Percentiles rank a stretch among this genome's conserved stretches.
Evolutionary conservation across 2,888 invertebrate genomes (phyloP).

Genomic region (Macaria liturata): DNA sequence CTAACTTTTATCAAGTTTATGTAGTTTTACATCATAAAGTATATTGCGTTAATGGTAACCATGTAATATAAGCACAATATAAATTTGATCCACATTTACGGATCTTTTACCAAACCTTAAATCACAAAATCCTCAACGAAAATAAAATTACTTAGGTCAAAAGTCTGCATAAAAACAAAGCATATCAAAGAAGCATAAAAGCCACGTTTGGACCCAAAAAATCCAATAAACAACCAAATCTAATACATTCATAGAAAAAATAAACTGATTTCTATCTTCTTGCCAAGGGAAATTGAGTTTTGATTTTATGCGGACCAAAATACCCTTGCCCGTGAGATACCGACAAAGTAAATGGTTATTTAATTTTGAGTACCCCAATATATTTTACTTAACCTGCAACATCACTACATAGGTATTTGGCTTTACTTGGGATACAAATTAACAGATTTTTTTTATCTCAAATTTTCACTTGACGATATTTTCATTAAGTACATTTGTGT

Average conservation of each 20-base stretch:
- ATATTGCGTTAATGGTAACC: too few relatives aligned
- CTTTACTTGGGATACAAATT: too few relatives aligned
- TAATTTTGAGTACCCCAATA: conserved; percentile 11
- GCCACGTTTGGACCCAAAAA: conserved; percentile 36
- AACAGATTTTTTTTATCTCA: too few relatives aligned
- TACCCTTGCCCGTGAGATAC: conserved; percentile 35
- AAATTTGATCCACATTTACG: too few relatives aligned
- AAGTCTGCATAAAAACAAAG: conserved; percentile 14
- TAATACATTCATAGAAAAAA: conserved; percentile 50
- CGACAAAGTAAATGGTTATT: conserved; percentile 34
- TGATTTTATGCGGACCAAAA: conserved; percentile 44
- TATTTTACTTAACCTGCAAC: too few relatives aligned
- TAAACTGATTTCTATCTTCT: conserved; percentile 47
- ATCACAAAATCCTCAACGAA: not conserved
- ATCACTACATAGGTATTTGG: too few relatives aligned
- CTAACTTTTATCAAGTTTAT: too few relatives aligned
- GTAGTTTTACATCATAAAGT: too few relatives aligned
- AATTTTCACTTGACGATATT: too few relatives aligned
- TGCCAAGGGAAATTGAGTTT: conserved; percentile 47
- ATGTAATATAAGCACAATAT: too few relatives aligned
- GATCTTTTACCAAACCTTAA: too few relatives aligned
- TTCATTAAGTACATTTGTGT: too few relatives aligned
- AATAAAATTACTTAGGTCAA: conserved; percentile 9
- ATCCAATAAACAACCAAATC: conserved; percentile 46
- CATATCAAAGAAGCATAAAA: conserved; percentile 24